These are phyloP conservation scores for Hypomecis atomaria DNA, from an alignment of 2,888 invertebrate genomes.

Conservation along the genomic window DNA sequence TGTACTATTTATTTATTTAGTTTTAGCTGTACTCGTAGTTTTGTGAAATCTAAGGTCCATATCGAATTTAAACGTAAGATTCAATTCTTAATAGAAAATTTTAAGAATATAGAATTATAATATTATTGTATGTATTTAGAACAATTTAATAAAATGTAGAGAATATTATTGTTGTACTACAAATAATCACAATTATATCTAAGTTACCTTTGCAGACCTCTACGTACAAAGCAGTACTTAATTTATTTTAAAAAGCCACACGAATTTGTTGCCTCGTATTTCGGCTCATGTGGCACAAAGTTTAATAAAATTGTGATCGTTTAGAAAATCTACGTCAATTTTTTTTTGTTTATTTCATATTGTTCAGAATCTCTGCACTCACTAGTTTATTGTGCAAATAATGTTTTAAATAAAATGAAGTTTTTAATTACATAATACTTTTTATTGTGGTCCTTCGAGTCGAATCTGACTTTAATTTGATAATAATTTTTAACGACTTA, in stretches of 20 bases:
- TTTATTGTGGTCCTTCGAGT: constrained; percentile 30
- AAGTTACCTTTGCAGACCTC: constrained; percentile 41
- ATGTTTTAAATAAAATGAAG: constrained; percentile 50
- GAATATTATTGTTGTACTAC: constrained; percentile 9
- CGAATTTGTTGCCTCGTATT: constrained; percentile 37
- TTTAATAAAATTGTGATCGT: constrained; percentile 49
- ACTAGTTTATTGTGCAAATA: constrained; percentile 63
- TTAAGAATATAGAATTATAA: constrained; percentile 6
- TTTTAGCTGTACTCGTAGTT: neutral
- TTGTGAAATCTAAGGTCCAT: constrained; percentile 13
- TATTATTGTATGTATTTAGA: constrained; percentile 12
- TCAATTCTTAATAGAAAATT: neutral
- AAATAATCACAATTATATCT: constrained; percentile 19
- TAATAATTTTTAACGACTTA: no score
- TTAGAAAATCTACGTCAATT: constrained; percentile 45
- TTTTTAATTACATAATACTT: constrained; percentile 34
- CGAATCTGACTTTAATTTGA: neutral
- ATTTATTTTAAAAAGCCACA: constrained; percentile 42
- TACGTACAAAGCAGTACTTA: constrained; percentile 55
- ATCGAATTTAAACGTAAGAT: constrained; percentile 24
- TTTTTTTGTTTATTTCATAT: constrained; percentile 47
- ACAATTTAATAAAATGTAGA: constrained; percentile 15
- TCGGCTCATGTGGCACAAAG: constrained; percentile 43
- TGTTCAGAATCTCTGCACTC: constrained; percentile 65
- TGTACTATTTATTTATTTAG: no score